A percentile compares a stretch with the other conserved stretches of the same genome.
phyloP scores from a whole-genome alignment of 2,113 vertebrate genomes.

The Microcebus griseorufus region DNA sequence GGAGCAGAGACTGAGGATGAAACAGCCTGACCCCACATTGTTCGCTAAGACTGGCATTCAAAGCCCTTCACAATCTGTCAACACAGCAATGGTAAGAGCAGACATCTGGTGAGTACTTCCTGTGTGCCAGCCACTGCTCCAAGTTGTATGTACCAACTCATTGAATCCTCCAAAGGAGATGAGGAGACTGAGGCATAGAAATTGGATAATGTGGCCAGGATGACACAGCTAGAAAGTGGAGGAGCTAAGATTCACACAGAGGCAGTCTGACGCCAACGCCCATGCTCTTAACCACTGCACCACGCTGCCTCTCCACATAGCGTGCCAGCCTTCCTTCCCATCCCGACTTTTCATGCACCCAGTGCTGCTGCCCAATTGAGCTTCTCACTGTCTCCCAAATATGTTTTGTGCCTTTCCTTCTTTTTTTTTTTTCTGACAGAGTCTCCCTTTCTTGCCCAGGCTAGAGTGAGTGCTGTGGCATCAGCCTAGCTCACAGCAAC shows the following conservation, averaged over 20 bases:
- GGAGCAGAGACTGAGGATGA: not conserved
- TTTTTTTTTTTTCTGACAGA: no score
- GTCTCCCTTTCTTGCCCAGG: no score
- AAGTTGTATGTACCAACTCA: not conserved
- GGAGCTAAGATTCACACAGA: not conserved
- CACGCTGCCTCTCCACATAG: not conserved
- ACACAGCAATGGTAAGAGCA: not conserved
- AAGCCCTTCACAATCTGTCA: not conserved
- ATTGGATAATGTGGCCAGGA: not conserved
- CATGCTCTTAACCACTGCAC: not conserved
- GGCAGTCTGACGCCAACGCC: not conserved
- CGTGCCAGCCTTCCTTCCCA: not conserved
- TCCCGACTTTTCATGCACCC: not conserved
- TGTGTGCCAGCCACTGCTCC: not conserved
- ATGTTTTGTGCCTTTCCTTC: conserved; percentile 11
- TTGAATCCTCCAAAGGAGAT: not conserved
- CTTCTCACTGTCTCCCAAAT: not conserved
- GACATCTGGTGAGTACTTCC: not conserved
- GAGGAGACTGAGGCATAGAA: not conserved
- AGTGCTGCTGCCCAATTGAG: not conserved
- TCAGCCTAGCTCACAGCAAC: no score
- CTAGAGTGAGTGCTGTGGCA: no score
- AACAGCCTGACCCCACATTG: not conserved
- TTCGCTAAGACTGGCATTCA: not conserved
- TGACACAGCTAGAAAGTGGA: not conserved